Percentiles rank a stretch among this genome's conserved stretches.
phyloP scores from a whole-genome alignment of 92 coral and sea anemone species.

The Porites lobata region DNA sequence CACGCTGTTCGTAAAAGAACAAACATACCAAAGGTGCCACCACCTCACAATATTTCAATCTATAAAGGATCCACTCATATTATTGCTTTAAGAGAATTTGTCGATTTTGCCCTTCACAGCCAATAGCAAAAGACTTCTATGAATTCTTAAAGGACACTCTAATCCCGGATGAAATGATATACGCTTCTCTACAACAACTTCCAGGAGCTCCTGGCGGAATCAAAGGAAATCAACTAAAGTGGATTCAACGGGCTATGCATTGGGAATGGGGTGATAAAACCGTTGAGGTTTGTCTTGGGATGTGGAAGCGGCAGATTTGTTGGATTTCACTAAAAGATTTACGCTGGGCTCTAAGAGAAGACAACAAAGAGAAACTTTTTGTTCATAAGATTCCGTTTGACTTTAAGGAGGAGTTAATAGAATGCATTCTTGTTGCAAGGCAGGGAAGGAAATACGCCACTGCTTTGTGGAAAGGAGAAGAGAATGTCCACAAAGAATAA shows the following conservation, averaged over 20 bases:
- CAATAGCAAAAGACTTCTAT: background rate
- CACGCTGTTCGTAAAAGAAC: background rate
- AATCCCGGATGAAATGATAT: conserved; percentile 11
- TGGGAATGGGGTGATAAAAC: background rate
- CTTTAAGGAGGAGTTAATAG: no score
- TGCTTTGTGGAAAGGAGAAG: no score
- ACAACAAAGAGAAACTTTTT: no score
- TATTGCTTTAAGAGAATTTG: background rate
- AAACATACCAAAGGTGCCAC: background rate
- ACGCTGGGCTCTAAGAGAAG: conserved; percentile 33
- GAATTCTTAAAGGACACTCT: background rate
- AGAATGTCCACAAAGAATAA: no score
- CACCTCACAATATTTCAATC: no score
- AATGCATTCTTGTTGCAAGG: no score
- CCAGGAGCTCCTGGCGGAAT: conserved; percentile 32
- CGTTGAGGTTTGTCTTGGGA: conserved; percentile 16
- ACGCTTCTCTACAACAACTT: conserved; percentile 17
- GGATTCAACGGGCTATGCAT: conserved; percentile 20
- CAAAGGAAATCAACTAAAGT: conserved; percentile 2
- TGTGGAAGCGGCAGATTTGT: conserved; percentile 36
- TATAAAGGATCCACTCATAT: no score
- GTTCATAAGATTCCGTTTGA: no score
- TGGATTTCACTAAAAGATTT: conserved; percentile 37
- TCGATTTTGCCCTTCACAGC: background rate
- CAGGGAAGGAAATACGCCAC: no score